Conservation (phyloP, 1,140 invertebrate species). For the Trichoplusia ni region DNA sequence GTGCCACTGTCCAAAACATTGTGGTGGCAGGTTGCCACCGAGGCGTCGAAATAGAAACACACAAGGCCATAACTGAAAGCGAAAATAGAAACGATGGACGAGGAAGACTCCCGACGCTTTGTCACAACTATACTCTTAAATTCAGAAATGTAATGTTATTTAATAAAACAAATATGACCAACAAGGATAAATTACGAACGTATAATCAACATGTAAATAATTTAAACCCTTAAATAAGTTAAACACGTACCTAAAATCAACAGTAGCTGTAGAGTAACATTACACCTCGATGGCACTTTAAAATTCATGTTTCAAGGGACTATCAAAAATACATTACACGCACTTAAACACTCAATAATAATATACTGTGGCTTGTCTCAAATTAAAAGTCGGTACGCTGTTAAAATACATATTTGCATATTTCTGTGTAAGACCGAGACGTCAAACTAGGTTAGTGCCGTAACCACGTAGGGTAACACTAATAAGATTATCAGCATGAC, state of each 20-base stretch:
- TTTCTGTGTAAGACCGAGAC: conserved; percentile 1
- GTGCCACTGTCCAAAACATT: conserved; percentile 66
- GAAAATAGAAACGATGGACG: conserved; percentile 66
- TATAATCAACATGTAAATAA: no score
- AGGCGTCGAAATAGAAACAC: conserved; percentile 60
- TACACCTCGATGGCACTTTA: no score
- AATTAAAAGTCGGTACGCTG: not conserved
- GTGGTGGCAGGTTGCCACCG: conserved; percentile 70
- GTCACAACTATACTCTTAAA: conserved; percentile 20
- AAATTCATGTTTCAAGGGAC: not conserved
- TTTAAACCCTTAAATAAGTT: no score
- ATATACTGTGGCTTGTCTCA: no score
- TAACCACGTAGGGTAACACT: not conserved
- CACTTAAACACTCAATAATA: no score
- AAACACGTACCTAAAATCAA: no score
- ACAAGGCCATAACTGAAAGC: conserved; percentile 74
- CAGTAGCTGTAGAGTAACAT: no score
- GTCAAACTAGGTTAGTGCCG: conserved; percentile 6
- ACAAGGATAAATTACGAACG: no score
- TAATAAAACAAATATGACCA: conserved; percentile 16
- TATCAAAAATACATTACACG: no score
- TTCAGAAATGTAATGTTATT: not conserved
- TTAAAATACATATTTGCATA: not conserved
- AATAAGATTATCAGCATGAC: conserved; percentile 23
- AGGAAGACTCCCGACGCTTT: conserved; percentile 45